Base-by-base conservation (phyloP, 53 echinoderm and acorn worm species). In the Stichopus horrens region DNA sequence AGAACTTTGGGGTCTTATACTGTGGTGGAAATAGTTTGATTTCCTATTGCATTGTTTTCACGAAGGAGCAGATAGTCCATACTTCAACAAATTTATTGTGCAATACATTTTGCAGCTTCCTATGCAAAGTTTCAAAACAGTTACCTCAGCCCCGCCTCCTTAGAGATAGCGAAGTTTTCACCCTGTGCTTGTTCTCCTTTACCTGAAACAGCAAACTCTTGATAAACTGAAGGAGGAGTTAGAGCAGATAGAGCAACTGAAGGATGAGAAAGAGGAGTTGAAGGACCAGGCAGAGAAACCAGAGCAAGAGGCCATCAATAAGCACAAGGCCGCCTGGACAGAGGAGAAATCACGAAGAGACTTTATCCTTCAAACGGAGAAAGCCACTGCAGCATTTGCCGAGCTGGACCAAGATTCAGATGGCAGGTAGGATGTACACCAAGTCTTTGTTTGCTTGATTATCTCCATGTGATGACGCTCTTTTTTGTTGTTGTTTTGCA, bases 291-390 rank as follows among this genome's bases (percentile, higher is more conserved):
- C 92, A 5, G 99, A 99, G 80, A 88, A 55, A 9, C 98, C 98
- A 11, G 98, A 98, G 86, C 92, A 90, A 53, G 93, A 93, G 76
- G 95, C 98, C 6, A 98, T 92, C 75, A 95, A 98, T 58, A 91
- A 88, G 22, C 98, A 96, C 92, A 91, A 93, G 67, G 92, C 90
- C 74, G 88, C 83, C 51, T 97, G 95, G 95, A 93, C 96, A 4
- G 94, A 90, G 6, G 89, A 92, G 75, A 83, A 90, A 73, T 90
- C 88, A 1, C 18, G 63, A 9, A 75, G 83, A 84, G 92, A 92
- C 76, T 92, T 89, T 20, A 87, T 85, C 18, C 53, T 85, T 54
- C 91, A 94, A 54, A 91, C 66, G 75, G 90, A 87, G 57, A 88
- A 53, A 54, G 95, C 97, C 21, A 73, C 76, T 9, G 77, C 75